These are phyloP conservation scores for Rambutsinella grinnellia DNA, from an alignment of 2,888 invertebrate species.

Conservation along the genomic window DNA sequence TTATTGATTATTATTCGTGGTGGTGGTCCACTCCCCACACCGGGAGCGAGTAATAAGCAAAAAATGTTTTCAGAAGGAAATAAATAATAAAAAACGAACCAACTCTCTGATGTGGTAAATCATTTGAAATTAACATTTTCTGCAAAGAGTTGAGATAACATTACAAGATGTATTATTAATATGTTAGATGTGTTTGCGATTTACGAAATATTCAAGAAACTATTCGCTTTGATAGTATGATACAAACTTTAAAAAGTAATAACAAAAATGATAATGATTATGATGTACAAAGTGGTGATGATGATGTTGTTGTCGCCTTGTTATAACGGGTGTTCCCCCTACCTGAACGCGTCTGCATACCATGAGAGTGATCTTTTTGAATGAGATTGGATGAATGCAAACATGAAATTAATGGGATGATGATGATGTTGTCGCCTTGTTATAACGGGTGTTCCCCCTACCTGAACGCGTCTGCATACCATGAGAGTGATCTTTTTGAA, in stretches of 20 bases:
- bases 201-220: too few relatives aligned
- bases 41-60: neutral
- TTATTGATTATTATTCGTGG: slow-evolving; percentile 14
- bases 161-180: neutral
- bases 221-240: too few relatives aligned
- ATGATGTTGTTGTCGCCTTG: neutral
- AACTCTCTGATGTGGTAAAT: neutral
- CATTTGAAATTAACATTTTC: neutral
- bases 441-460: neutral
- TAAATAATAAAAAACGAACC: neutral
- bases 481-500: neutral
- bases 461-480: neutral
- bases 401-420: slow-evolving; percentile 11
- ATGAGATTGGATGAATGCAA: neutral
- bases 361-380: neutral
- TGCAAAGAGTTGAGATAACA: neutral
- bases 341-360: neutral
- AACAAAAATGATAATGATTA: neutral
- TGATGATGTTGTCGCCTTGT: too few relatives aligned
- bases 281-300: neutral
- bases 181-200: neutral
- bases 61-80: neutral
- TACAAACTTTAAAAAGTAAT: neutral
- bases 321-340: neutral
- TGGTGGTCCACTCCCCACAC: slow-evolving; percentile 10